Base-by-base conservation (phyloP, 1,140 invertebrate species). In the Calephelis nemesis region DNA sequence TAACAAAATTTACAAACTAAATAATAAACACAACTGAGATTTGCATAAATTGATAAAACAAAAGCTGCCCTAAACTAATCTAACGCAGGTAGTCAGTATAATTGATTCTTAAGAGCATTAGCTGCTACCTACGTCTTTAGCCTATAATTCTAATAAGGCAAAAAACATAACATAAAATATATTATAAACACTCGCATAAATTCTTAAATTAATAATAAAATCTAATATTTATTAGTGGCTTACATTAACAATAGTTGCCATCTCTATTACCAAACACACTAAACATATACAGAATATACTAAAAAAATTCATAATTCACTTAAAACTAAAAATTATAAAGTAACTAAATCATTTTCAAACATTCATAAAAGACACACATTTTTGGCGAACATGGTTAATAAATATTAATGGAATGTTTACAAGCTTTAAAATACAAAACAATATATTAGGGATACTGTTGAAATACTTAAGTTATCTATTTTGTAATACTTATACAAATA, bases 401-500 rank as follows among this genome's bases (percentile, higher is more conserved):
- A 47, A 63, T 15, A 58, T 15, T 65, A 65, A 54, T 65, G 64
- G 64, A 65, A 65, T 65, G 64, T 65, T 65, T 54, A 42, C 42
- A 42, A 65, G 50, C 50, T 42, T 58, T 54, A 39, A 49, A 52
- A 50, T 54, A 54, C 10, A 39, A 54, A 30, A 5, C 19, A 54
- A 54, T 54, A 52, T 52, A 30, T 54, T 54, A 54, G 30, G n/a
- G 62, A 54, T 65, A 65, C 48, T 66, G 39, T 45, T 52, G 52
- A 66, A 66, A 66, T 66, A 66, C 64, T 66, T 66, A 45, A 50
- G 8, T 49, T 65, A 52, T n/a, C 13, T 58, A 58, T 7, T 54
- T 54, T 66, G 45, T 66, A 66, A 65, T 65, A 65, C 64, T 65
- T 52, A 65, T 52, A 65, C 39, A 65, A 65, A 65, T 54, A 40